Base-by-base conservation (phyloP, 2,888 invertebrate genomes). In the Drosophila niveifrons region DNA sequence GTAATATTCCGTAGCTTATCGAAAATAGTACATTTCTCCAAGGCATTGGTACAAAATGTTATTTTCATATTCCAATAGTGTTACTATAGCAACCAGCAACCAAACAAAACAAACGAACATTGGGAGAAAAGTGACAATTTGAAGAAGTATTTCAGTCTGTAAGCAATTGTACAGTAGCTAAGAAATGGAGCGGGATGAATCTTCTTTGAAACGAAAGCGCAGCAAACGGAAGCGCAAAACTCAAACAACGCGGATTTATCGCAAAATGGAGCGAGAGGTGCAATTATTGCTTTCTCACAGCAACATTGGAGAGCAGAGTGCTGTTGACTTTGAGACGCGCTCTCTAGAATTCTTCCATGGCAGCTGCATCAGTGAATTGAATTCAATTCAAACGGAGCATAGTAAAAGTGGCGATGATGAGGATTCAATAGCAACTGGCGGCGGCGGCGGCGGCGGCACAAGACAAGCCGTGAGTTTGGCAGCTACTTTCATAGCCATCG, bases 401-500 rank as follows among this genome's bases (percentile, higher is more conserved):
- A 18, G n/a, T 4, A 11, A 17, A 18, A 29, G 6, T 4, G 28
- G n/a, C 11, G 29, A 66, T 9, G 63, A 55, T 9, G 63, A 55
- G 1, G 58, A 73, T 0, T 58, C 71, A 6, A 6, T 48, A 39
- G 28, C 34, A 36, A 53, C 23, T 23, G 23, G 6, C 23, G 23
- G 6, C 53, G 71, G 57, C 4, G 51, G 18, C 6, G 23, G 6
- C 23, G 23, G 6, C 53, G 71, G 57, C 4, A n/a, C 11, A 59
- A 79, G 29, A 6, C 13, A 43, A 34, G 10, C 9, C 1, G 43
- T 11, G 6, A 36, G 28, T 61, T 71, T 87, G 8, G 88, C 86
- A 0, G 88, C 90, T 0, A 90, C 90, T 0, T 92, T 90, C 43
- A 81, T 93, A 48, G 83, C 91, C 75, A 88, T 92, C n/a, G 92